phyloP scores from a whole-genome alignment of 1,140 invertebrate species.

The Littorina saxatilis region DNA sequence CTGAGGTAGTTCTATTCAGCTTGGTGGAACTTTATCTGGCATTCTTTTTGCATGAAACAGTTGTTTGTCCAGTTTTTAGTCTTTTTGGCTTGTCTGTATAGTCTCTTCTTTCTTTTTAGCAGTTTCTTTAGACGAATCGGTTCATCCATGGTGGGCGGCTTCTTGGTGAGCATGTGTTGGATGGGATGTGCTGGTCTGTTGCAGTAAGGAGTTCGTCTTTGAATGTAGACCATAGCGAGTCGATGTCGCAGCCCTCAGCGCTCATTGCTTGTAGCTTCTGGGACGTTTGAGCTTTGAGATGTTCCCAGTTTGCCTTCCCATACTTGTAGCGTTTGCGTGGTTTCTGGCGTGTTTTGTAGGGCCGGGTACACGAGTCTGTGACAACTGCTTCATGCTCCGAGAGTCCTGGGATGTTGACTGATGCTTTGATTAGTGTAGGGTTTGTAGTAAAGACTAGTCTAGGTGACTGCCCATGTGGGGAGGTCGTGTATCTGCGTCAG shows the following conservation, averaged over 20 bases:
- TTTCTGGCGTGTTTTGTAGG: slow-evolving; percentile 21
- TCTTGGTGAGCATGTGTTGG: no score
- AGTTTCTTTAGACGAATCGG: slow-evolving; percentile 29
- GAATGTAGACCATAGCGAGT: no score
- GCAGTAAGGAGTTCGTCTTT: no score
- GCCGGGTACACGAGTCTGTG: slow-evolving; percentile 36
- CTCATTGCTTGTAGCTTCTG: not conserved
- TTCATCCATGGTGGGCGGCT: not conserved
- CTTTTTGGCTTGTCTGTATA: not conserved
- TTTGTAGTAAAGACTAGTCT: slow-evolving; percentile 47
- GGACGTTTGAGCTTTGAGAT: slow-evolving; percentile 24
- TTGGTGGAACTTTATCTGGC: no score
- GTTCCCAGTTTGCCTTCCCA: slow-evolving; percentile 42
- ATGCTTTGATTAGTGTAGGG: slow-evolving; percentile 41
- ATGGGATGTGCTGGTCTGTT: no score
- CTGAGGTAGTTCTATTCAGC: no score
- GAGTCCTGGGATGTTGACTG: slow-evolving; percentile 42
- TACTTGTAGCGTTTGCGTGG: slow-evolving; percentile 34
- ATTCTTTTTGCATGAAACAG: slow-evolving; percentile 20
- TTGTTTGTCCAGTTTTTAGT: slow-evolving; percentile 41
- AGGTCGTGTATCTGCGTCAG: slow-evolving; percentile 39
- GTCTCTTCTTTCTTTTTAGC: no score
- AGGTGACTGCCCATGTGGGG: slow-evolving; percentile 39
- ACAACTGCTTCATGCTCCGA: slow-evolving; percentile 48
- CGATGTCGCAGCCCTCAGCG: not conserved